Conservation (phyloP, 53 echinoderm and acorn worm species). For the Patiria pectinifera region DNA sequence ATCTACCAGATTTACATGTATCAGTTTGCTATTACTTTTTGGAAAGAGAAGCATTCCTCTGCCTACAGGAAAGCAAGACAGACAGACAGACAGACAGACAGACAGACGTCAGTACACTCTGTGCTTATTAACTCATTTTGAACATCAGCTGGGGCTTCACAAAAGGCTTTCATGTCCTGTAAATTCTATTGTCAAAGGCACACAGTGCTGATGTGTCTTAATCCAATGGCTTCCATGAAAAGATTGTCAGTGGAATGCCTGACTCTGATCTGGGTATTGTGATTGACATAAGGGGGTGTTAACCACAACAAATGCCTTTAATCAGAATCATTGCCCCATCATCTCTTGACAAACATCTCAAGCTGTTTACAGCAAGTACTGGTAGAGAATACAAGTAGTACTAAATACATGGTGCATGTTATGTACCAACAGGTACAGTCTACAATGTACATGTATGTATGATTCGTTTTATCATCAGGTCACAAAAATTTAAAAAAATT, state of each 20-base stretch:
- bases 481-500: no score
- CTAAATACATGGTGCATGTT: neutral
- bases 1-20: neutral
- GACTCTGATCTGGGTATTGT: neutral
- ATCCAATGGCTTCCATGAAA: neutral
- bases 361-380: neutral
- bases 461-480: no score
- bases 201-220: conserved; percentile 2
- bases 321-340: neutral
- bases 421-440: no score
- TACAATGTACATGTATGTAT: no score
- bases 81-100: no score
- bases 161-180: neutral
- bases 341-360: neutral
- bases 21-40: neutral
- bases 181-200: neutral
- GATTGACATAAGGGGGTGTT: conserved; percentile 7
- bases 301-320: conserved; percentile 29
- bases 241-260: neutral
- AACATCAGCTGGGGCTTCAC: neutral
- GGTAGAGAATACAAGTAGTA: no score
- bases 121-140: neutral
- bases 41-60: neutral
- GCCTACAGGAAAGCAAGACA: neutral
- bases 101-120: no score